These are phyloP conservation scores for Characodon lateralis DNA, from an alignment of 2,797 vertebrate species.

Conservation along the genomic window DNA sequence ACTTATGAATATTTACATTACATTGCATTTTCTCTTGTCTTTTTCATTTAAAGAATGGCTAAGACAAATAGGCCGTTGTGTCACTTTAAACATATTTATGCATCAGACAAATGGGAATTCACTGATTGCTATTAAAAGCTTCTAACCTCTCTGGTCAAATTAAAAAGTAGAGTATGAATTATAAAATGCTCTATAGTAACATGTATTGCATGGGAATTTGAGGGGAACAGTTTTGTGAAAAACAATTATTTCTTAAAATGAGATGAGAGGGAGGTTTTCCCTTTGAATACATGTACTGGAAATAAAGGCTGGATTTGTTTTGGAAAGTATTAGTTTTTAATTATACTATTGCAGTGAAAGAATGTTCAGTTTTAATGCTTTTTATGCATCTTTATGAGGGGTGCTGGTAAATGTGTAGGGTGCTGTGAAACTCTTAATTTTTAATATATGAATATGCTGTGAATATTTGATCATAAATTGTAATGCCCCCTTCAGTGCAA, in stretches of 20 bases:
- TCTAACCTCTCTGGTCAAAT: not conserved
- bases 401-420: not conserved
- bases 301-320: too few relatives aligned
- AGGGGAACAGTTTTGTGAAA: not conserved
- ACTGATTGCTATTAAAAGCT: too few relatives aligned
- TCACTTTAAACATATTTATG: too few relatives aligned
- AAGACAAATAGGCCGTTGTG: too few relatives aligned
- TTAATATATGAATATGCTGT: not conserved
- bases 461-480: too few relatives aligned
- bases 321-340: not conserved
- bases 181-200: not conserved
- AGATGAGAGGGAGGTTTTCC: too few relatives aligned
- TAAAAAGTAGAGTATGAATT: not conserved
- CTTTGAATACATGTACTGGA: not conserved
- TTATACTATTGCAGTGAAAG: not conserved
- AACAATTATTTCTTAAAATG: not conserved
- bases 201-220: too few relatives aligned
- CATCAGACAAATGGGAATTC: too few relatives aligned
- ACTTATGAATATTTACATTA: too few relatives aligned
- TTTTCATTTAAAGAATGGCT: too few relatives aligned
- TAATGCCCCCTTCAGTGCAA: too few relatives aligned
- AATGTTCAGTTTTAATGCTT: not conserved
- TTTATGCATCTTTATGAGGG: not conserved
- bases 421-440: not conserved
- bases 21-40: too few relatives aligned